These are phyloP conservation scores for Acrocyrtus sp. DNA, from an alignment of 2,888 invertebrate species.

Conservation along the genomic window DNA sequence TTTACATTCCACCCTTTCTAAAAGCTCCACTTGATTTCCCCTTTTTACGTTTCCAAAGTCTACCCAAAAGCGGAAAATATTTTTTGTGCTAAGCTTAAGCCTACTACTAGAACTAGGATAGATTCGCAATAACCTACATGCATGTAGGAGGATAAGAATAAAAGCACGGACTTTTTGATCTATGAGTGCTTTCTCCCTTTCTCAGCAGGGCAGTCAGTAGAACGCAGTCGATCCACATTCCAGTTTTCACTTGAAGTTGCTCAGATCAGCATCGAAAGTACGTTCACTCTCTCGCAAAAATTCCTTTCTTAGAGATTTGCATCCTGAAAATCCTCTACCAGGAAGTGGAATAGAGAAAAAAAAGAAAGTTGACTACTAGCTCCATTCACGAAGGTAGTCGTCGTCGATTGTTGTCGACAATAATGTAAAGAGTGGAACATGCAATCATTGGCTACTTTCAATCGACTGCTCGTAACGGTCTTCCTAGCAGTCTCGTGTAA, in stretches of 20 bases:
- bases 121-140: too few relatives aligned
- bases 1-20: not conserved
- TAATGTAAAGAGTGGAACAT: constrained; percentile 40
- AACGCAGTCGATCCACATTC: not conserved
- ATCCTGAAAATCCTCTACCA: too few relatives aligned
- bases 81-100: too few relatives aligned
- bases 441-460: constrained; percentile 31
- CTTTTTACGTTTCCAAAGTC: not conserved
- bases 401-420: constrained; percentile 30
- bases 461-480: constrained; percentile 39
- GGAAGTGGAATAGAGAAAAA: too few relatives aligned
- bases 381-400: not conserved
- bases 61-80: too few relatives aligned
- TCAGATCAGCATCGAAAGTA: not conserved
- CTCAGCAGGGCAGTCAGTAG: not conserved
- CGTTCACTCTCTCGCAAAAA: not conserved
- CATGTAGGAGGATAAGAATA: not conserved
- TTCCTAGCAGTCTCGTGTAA: constrained; percentile 26
- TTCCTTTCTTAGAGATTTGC: not conserved
- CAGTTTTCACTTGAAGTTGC: not conserved
- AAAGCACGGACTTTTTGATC: not conserved
- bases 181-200: not conserved
- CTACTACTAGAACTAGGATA: too few relatives aligned
- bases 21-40: not conserved
- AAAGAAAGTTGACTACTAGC: not conserved